Conservation (phyloP, 2,888 invertebrate species). For the Bhutanitis thaidina region DNA sequence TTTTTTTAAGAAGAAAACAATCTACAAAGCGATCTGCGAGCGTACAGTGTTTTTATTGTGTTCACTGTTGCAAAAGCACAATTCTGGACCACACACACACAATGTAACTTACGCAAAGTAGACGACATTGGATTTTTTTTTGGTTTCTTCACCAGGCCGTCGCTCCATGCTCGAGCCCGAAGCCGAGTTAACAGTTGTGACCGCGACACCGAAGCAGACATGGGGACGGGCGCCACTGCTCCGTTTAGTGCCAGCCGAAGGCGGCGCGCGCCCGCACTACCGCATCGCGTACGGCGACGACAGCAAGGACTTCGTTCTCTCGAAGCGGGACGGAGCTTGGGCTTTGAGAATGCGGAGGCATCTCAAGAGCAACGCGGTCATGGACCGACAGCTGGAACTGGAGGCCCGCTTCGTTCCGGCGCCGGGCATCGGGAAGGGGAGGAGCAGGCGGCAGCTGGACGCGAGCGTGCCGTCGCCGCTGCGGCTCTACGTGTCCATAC, state of each 20-base stretch:
- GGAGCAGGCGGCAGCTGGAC: conserved; percentile 36
- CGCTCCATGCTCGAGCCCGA: conserved; percentile 61
- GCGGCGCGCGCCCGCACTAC: conserved; percentile 58
- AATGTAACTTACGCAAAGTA: too few relatives aligned
- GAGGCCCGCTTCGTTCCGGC: conserved; percentile 60
- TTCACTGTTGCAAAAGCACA: too few relatives aligned
- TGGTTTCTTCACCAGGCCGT: conserved; percentile 41
- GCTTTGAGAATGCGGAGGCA: conserved; percentile 55
- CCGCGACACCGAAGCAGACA: conserved; percentile 51
- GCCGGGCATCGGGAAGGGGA: conserved; percentile 28
- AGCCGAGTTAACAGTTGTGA: conserved; percentile 57
- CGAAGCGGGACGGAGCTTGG: conserved; percentile 62
- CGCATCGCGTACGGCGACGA: conserved; percentile 59
- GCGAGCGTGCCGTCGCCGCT: conserved; percentile 48
- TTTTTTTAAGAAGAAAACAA: too few relatives aligned
- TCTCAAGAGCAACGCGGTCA: conserved; percentile 35
- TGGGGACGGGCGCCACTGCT: conserved; percentile 64
- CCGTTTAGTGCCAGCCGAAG: conserved; percentile 58
- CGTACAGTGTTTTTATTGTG: too few relatives aligned
- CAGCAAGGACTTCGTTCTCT: conserved; percentile 48
- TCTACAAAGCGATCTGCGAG: too few relatives aligned
- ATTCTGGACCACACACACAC: too few relatives aligned
- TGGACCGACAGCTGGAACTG: conserved; percentile 58
- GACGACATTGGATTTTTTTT: too few relatives aligned
- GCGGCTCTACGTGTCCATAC: conserved; percentile 60